Evolutionary conservation across 2,113 vertebrate genomes (phyloP).

Genomic region (Leptocoma aspasia): DNA sequence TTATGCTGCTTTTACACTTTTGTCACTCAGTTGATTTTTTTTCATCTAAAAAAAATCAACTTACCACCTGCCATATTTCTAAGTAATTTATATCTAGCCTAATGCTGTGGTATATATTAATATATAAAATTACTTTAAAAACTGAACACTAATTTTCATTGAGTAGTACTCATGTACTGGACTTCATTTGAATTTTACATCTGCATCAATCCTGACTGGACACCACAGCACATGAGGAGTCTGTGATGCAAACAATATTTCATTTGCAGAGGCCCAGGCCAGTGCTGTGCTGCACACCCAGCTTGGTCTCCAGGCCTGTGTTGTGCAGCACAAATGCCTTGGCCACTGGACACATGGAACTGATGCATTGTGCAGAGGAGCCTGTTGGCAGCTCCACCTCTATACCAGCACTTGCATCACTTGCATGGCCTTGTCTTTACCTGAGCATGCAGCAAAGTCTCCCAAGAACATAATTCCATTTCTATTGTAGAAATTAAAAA

Average conservation of each 20-base stretch:
- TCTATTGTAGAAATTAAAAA: neutral
- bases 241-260: neutral
- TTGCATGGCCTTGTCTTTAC: neutral
- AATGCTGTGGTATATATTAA: neutral
- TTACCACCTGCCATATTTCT: neutral
- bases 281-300: neutral
- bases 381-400: neutral
- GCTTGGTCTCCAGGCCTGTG: accelerated
- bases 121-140: neutral
- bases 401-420: neutral
- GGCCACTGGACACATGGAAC: neutral
- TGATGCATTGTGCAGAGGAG: accelerated
- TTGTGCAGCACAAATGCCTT: neutral
- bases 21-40: neutral
- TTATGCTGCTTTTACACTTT: conserved; percentile 31
- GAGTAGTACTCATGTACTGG: neutral
- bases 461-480: neutral
- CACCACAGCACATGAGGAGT: neutral
- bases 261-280: neutral
- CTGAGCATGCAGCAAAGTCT: neutral
- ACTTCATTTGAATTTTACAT: neutral
- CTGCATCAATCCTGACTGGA: neutral
- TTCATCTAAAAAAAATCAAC: neutral
- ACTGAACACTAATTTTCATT: neutral
- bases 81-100: neutral